These are phyloP conservation scores for Oreochromis aureus DNA, from an alignment of 2,113 vertebrate genomes.

Conservation along the genomic window DNA sequence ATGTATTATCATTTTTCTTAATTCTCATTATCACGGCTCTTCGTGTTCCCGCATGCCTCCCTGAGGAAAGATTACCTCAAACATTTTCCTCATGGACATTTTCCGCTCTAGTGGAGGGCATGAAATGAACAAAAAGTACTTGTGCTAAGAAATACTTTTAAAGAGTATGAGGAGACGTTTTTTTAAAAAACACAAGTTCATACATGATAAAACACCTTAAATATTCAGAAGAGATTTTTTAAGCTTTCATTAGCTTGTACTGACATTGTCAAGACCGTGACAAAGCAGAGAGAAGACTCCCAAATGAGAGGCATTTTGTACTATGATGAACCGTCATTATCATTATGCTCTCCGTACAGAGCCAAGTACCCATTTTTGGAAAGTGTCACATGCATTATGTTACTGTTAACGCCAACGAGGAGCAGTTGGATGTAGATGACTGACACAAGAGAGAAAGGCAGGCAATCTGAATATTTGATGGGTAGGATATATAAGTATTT, in stretches of 20 bases:
- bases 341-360: slow-evolving; percentile 35
- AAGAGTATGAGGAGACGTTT: background rate
- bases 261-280: slow-evolving; percentile 25
- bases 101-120: slow-evolving; percentile 8
- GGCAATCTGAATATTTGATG: slow-evolving; percentile 7
- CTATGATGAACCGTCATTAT: slow-evolving; percentile 56
- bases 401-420: slow-evolving; percentile 5
- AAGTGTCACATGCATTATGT: slow-evolving; percentile 28
- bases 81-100: slow-evolving; percentile 40
- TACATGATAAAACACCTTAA: slow-evolving; percentile 23
- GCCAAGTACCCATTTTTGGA: slow-evolving; percentile 47
- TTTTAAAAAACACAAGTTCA: background rate
- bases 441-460: background rate
- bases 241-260: slow-evolving; percentile 32
- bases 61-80: slow-evolving; percentile 50
- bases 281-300: slow-evolving; percentile 36
- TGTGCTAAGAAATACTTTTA: slow-evolving; percentile 19
- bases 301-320: slow-evolving; percentile 47
- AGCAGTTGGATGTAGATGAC: slow-evolving; percentile 12
- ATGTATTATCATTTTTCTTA: background rate
- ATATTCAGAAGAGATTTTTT: slow-evolving; percentile 7
- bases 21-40: background rate
- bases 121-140: slow-evolving; percentile 43
- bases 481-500: slow-evolving; percentile 8
- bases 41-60: slow-evolving; percentile 25